phyloP scores from a whole-genome alignment of 2,797 vertebrate species.

The Phoxinus dragarum region DNA sequence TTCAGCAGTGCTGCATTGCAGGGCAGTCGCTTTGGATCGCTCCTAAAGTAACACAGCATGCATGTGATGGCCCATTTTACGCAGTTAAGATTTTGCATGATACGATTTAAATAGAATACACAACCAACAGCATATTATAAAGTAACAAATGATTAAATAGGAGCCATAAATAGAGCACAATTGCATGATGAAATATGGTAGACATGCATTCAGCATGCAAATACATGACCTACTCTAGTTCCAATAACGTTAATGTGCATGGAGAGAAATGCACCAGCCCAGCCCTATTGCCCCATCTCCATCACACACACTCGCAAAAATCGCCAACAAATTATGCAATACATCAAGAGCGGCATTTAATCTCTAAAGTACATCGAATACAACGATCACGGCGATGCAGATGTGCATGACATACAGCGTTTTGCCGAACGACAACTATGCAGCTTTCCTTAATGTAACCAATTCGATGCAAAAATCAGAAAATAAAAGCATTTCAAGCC shows the following conservation, averaged over 20 bases:
- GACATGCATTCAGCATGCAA: constrained; percentile 1
- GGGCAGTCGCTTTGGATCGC: constrained; percentile 73
- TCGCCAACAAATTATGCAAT: constrained; percentile 36
- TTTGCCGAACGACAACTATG: background rate
- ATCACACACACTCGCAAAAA: constrained; percentile 21
- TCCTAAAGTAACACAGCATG: constrained; percentile 55
- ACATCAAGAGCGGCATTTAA: background rate
- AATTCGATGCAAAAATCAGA: background rate
- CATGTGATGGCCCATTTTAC: constrained; percentile 16
- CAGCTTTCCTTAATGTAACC: background rate
- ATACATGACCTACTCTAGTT: constrained; percentile 29
- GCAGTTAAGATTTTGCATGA: background rate
- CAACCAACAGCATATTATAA: background rate
- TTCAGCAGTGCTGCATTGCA: constrained; percentile 83
- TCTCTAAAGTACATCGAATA: background rate
- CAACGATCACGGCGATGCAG: background rate
- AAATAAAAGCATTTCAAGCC: background rate
- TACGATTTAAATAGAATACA: background rate
- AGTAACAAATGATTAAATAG: background rate
- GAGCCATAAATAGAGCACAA: background rate
- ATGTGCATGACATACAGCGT: background rate
- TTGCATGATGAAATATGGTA: background rate
- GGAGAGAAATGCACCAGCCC: constrained; percentile 65
- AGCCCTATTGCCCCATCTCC: constrained; percentile 66
- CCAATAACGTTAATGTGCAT: constrained; percentile 55